A percentile compares a stretch with the other conserved stretches of the same genome.
These are phyloP conservation scores for Elysia crispata DNA, from an alignment of 2,888 invertebrate species.

Conservation along the genomic window DNA sequence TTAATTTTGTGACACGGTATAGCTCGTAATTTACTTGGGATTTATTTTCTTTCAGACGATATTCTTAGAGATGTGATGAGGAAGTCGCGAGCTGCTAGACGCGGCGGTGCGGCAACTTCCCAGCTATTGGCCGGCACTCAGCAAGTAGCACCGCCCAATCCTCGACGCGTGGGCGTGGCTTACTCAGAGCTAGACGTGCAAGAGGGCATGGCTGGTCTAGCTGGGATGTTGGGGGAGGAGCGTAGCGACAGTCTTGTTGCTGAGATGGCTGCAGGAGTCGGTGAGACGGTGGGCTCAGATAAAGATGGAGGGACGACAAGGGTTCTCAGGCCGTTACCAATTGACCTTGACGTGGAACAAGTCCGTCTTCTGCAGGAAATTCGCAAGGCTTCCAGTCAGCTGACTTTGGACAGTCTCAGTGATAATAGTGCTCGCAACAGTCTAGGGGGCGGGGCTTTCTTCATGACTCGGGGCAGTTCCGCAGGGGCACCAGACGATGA, in stretches of 20 bases:
- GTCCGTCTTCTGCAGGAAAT: constrained; percentile 57
- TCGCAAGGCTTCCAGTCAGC: constrained; percentile 54
- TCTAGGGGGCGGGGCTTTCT: constrained; percentile 2
- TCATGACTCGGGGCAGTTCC: neutral
- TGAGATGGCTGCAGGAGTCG: neutral
- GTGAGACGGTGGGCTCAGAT: neutral
- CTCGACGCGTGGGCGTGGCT: constrained; percentile 34
- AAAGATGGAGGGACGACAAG: neutral
- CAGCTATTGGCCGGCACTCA: constrained; percentile 44
- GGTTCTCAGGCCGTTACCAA: neutral
- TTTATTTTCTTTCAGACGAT: constrained; percentile 40
- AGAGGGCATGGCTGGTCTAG: constrained; percentile 35
- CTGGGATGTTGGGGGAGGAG: constrained; percentile 30
- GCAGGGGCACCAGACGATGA: neutral
- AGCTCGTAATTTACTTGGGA: too few relatives aligned
- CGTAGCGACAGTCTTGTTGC: constrained; percentile 22
- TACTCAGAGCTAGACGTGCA: constrained; percentile 45
- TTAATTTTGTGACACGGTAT: too few relatives aligned
- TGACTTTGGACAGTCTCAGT: neutral
- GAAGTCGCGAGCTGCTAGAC: constrained; percentile 36
- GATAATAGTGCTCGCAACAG: neutral
- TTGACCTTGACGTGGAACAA: neutral
- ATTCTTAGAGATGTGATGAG: constrained; percentile 46
- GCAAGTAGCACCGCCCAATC: constrained; percentile 45
- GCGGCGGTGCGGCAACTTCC: constrained; percentile 47